Evolutionary conservation across 2,888 invertebrate species (phyloP), one percentile per base, ranked within the genome.

Genomic region (Catocala fraxini): DNA sequence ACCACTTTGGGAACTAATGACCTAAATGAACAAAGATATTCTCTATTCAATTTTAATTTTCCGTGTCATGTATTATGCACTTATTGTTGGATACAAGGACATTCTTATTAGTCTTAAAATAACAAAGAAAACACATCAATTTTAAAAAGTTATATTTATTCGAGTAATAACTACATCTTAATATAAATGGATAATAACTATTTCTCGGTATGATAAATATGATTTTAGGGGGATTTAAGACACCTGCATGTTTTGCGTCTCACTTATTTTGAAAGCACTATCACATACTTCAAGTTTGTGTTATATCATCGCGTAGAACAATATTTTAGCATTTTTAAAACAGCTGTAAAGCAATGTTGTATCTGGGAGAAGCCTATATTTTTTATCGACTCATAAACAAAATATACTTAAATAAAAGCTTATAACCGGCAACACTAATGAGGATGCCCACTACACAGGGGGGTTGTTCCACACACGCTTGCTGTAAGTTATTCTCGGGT

Each of bases 131-230:
- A 81, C 81, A 72, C 75, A 68, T 65, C 70, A 68, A 68, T 82
- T 90, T 90, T 90, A 90, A 94, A 94, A 94, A 93, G 92, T 94
- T 93, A 94, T 92, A 94, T 94, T 94, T 94, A 94, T 94, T 94
- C 93, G 94, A 94, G 94, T 94, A 94, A 94, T 94, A 94, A 93
- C 94, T 94, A 94, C 94, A 94, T 88, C 94, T 94, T 94, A 94
- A 90, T 89, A 91, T 90, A 92, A 91, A 92, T 92, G 90, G 89
- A 93, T 91, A 92, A 90, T 91, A 91, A 89, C 91, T 93, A 93
- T 92, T 87, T 86, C 90, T 91, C 90, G 91, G 90, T 90, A 82
- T 85, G 92, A 93, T 93, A 93, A 93, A 94, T 93, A 93, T 91
- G 90, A 86, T 90, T 88, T 88, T 89, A 89, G 88, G 89, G 87